phyloP scores from a whole-genome alignment of 2,888 invertebrate genomes.

The Drosophila recens region DNA sequence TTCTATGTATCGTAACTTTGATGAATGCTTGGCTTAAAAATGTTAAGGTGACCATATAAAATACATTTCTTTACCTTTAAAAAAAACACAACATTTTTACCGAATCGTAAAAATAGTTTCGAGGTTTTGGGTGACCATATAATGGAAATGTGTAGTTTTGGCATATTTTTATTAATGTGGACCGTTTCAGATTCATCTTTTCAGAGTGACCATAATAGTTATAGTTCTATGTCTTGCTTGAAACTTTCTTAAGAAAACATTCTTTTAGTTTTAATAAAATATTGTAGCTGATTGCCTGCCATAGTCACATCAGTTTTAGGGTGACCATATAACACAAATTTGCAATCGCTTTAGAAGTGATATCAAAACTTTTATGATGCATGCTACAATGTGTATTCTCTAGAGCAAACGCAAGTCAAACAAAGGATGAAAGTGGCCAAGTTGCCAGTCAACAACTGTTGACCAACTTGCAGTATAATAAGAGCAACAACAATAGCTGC shows the following conservation, averaged over 20 bases:
- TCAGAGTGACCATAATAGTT: too few relatives aligned
- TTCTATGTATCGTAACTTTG: neutral
- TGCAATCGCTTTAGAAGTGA: neutral
- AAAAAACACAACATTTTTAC: too few relatives aligned
- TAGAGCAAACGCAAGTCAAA: constrained; percentile 21
- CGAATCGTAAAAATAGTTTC: too few relatives aligned
- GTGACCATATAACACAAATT: neutral
- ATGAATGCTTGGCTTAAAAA: neutral
- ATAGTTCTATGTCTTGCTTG: too few relatives aligned
- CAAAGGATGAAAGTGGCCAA: constrained; percentile 26
- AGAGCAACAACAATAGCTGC: constrained; percentile 29
- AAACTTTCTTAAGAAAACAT: too few relatives aligned
- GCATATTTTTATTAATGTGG: neutral
- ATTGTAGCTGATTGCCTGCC: neutral
- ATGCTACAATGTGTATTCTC: constrained; percentile 1
- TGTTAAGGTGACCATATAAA: neutral
- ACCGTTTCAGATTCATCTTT: too few relatives aligned
- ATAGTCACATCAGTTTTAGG: neutral
- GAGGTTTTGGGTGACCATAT: too few relatives aligned
- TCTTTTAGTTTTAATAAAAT: too few relatives aligned
- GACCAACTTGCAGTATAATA: constrained; percentile 18
- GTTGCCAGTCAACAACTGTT: constrained; percentile 23
- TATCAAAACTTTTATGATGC: neutral
- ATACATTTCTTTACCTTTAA: neutral
- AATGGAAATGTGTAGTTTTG: neutral